Base-by-base conservation (phyloP, 2,797 vertebrate genomes). In the Rhynchotus rufescens region DNA sequence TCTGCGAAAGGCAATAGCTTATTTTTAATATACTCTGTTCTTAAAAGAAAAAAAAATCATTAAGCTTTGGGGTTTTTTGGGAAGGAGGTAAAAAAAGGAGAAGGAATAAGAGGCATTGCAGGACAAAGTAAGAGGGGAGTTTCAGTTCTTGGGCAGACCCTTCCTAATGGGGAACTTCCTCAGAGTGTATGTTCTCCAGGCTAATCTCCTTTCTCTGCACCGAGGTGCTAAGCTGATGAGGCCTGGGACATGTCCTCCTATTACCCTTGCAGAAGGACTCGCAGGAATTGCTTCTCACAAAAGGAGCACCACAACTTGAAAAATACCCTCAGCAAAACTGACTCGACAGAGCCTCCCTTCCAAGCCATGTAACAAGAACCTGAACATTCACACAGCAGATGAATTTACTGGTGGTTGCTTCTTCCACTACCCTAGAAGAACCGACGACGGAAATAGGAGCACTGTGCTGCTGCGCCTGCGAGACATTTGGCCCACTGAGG, bases 251-350 rank as follows among this genome's bases (percentile, higher is more conserved):
- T 36, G 15, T 12, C 78, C 7, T 86, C 10, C 7, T 13, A 51
- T 25, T 21, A 36, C 0, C 0, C 36, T 52, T 60, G 6, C 56
- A 81, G 25, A 8, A 82, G 26, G 38, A 51, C 25, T 56, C 60
- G 34, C 23, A 52, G 16, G 16, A 90, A 15, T 22, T 71, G 4
- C 38, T 73, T 74, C 69, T 54, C 38, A 61, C 28, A 7, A 15
- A 54, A 54, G 11, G 10, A 47, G 19, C 12, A 57, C 30, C n/a
- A 28, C 54, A 67, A 61, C 38, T 30, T 54, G 32, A 52, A 73
- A 61, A 61, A 30, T 25, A 32, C 12, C 32, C 47, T 40, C 62
- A 0, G 0, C 7, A 19, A 76, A 28, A 42, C 52, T 21, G 84
- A 3, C 40, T 20, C 25, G 3, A 81, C 73, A 4, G 0, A 77